Conservation (phyloP, 2,888 invertebrate genomes). For the Elmis aenea region DNA sequence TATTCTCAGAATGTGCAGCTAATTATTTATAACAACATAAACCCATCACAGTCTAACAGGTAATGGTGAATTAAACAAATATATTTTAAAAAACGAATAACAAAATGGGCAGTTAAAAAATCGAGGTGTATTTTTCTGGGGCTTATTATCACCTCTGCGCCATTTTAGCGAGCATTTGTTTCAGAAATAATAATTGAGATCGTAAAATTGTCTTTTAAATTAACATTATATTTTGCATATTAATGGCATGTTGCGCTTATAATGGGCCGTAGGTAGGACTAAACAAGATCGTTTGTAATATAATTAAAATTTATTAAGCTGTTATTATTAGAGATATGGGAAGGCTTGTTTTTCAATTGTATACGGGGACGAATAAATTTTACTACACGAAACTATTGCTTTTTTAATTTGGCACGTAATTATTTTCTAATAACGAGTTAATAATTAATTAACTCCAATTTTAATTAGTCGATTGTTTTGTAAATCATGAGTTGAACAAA, state of each 20-base stretch:
- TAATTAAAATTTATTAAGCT: conserved; percentile 11
- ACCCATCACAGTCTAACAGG: conserved; percentile 34
- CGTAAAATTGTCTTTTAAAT: conserved; percentile 24
- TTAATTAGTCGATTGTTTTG: too few species aligned
- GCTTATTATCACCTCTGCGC: conserved; percentile 34
- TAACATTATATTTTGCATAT: conserved; percentile 19
- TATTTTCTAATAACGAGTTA: too few species aligned
- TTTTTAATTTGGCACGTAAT: too few species aligned
- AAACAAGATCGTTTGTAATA: too few species aligned
- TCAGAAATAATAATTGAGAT: conserved; percentile 26
- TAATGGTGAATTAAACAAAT: conserved; percentile 21
- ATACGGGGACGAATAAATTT: too few species aligned
- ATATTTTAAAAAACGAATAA: conserved; percentile 29
- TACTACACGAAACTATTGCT: too few species aligned
- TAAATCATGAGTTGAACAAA: too few species aligned
- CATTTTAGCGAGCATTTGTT: conserved; percentile 28
- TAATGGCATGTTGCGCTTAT: conserved; percentile 9
- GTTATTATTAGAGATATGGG: too few species aligned
- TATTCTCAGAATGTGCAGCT: conserved; percentile 36
- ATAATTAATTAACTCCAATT: too few species aligned
- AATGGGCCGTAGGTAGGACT: conserved; percentile 4
- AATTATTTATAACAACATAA: conserved; percentile 15
- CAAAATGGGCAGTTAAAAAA: conserved; percentile 29
- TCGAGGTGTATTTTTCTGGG: conserved; percentile 30
- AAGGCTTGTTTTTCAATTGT: too few species aligned